Percentiles rank a stretch among this genome's conserved stretches.
Evolutionary conservation across 2,113 vertebrate species (phyloP).

Genomic region (Poeciliopsis retropinna): DNA sequence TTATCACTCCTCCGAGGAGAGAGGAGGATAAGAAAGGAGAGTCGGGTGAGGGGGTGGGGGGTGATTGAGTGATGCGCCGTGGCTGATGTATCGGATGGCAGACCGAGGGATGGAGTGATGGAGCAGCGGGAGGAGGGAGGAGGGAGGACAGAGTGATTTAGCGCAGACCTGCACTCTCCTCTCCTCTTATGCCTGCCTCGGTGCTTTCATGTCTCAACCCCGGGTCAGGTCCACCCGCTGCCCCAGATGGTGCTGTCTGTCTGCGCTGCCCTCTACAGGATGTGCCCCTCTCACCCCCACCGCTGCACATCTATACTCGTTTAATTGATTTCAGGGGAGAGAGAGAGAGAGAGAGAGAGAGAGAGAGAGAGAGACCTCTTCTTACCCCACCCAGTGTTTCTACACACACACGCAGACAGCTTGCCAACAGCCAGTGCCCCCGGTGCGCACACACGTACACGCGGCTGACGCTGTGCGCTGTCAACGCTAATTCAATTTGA

Average conservation of each 20-base stretch:
- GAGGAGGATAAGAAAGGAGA: slow-evolving; percentile 32
- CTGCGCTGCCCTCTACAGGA: slow-evolving; percentile 78
- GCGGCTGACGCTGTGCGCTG: slow-evolving; percentile 84
- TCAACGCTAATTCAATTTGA: slow-evolving; percentile 96
- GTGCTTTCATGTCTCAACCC: slow-evolving; percentile 85
- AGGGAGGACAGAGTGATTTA: slow-evolving; percentile 83
- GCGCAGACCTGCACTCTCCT: slow-evolving; percentile 71
- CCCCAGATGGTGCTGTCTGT: slow-evolving; percentile 92
- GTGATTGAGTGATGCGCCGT: slow-evolving; percentile 65
- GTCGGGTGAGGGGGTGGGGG: not conserved
- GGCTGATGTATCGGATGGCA: slow-evolving; percentile 75
- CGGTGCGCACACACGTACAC: slow-evolving; percentile 73
- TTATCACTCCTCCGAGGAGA: slow-evolving; percentile 67
- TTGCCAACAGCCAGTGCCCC: slow-evolving; percentile 65
- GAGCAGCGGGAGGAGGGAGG: not conserved
- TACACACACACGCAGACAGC: slow-evolving; percentile 44
- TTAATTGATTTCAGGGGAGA: slow-evolving; percentile 91
- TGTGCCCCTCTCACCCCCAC: slow-evolving; percentile 72
- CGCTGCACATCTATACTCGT: slow-evolving; percentile 61
- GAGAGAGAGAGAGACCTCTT: slow-evolving; percentile 50
- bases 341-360: slow-evolving; percentile 57
- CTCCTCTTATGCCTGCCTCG: slow-evolving; percentile 78
- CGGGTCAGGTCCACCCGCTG: slow-evolving; percentile 79
- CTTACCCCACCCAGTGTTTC: slow-evolving; percentile 55
- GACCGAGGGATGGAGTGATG: slow-evolving; percentile 45